A percentile compares a stretch with the other conserved stretches of the same genome.
phyloP scores from a whole-genome alignment of 2,888 invertebrate genomes.

The Lithosia quadra region DNA sequence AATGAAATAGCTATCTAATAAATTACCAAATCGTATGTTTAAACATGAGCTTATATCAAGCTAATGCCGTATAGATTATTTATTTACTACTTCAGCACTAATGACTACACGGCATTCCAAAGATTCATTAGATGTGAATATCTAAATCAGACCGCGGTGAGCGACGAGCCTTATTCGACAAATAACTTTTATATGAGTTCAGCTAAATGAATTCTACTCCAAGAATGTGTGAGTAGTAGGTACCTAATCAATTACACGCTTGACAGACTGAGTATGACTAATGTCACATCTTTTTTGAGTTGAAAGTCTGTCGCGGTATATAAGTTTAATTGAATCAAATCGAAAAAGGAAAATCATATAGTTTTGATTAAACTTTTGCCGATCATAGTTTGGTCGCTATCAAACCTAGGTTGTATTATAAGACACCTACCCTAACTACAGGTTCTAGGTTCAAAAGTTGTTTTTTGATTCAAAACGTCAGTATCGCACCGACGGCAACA shows the following conservation, averaged over 20 bases:
- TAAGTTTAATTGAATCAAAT: no score
- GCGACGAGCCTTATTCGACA: not conserved
- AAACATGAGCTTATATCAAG: not conserved
- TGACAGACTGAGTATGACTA: not conserved
- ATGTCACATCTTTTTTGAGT: not conserved
- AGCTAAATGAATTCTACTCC: not conserved
- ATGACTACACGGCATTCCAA: not conserved
- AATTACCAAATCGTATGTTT: constrained; percentile 4
- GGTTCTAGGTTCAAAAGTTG: no score
- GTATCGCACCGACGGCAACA: no score
- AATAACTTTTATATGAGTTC: not conserved
- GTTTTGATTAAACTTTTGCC: no score
- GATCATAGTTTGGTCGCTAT: no score
- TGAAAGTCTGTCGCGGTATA: no score
- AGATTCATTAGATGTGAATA: not conserved
- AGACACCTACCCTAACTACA: no score
- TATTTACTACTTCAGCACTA: not conserved
- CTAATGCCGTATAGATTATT: not conserved
- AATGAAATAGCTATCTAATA: constrained; percentile 1
- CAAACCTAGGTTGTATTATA: no score
- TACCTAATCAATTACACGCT: not conserved
- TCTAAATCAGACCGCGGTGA: not conserved
- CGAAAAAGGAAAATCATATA: no score
- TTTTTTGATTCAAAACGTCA: no score
- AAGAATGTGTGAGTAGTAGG: not conserved